Evolutionary conservation across 2,113 vertebrate species (phyloP).

Genomic region (Elephantulus edwardii): DNA sequence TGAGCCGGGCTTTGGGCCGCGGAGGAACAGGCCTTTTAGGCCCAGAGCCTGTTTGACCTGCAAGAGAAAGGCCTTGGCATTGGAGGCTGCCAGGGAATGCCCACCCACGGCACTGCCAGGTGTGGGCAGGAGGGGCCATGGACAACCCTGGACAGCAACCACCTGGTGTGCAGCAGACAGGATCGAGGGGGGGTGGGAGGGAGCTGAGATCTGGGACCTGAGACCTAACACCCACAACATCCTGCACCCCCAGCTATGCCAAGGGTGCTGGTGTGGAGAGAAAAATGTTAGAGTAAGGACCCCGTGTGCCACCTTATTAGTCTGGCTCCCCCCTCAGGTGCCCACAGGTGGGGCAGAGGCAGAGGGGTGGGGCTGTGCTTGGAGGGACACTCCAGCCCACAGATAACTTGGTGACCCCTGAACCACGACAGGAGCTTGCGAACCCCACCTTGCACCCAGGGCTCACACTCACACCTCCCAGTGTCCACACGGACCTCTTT

Average conservation of each 20-base stretch:
- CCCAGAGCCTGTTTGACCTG: slow-evolving; percentile 94
- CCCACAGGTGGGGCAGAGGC: too few relatives aligned
- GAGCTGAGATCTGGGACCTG: neutral
- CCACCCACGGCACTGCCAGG: rapidly evolving
- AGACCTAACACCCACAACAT: neutral
- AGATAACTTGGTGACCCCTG: neutral
- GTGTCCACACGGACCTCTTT: neutral
- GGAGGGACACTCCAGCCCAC: neutral
- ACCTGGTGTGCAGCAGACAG: neutral
- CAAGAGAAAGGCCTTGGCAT: slow-evolving; percentile 71
- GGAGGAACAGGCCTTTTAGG: slow-evolving; percentile 98
- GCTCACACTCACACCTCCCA: neutral
- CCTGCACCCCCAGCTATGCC: neutral
- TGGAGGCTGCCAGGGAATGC: neutral
- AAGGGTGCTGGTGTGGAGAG: neutral
- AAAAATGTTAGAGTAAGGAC: neutral
- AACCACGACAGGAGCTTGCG: neutral
- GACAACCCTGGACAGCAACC: neutral
- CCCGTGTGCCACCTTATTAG: neutral
- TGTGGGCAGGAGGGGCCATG: neutral
- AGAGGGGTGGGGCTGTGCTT: too few relatives aligned
- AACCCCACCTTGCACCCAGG: neutral
- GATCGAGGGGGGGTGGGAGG: too few relatives aligned
- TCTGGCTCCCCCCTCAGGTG: neutral
- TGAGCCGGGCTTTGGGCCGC: slow-evolving; percentile 97